phyloP scores from a whole-genome alignment of 2,888 invertebrate species.

The Erebia epiphron region DNA sequence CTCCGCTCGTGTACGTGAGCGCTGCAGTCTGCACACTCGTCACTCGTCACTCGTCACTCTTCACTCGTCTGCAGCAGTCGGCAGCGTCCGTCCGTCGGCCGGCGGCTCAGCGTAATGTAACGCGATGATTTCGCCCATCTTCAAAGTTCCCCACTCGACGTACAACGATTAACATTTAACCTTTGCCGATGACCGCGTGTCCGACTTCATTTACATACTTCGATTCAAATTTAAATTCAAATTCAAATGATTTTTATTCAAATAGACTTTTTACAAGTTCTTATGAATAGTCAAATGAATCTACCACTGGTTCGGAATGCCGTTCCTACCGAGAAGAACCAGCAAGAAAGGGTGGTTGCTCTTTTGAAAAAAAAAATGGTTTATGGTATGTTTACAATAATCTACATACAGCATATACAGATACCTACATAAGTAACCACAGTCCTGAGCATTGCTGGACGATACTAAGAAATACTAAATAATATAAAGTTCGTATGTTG shows the following conservation, averaged over 20 bases:
- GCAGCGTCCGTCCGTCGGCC: not conserved
- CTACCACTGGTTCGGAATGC: too few species aligned
- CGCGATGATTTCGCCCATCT: not conserved
- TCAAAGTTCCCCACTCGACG: not conserved
- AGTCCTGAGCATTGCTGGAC: too few species aligned
- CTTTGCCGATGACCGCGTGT: slow-evolving; percentile 1
- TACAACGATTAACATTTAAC: not conserved
- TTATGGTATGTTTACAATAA: too few species aligned
- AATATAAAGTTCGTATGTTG: not conserved
- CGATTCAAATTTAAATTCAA: too few species aligned
- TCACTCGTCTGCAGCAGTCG: not conserved
- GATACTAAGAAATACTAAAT: not conserved
- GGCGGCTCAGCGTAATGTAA: not conserved
- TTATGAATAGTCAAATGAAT: too few species aligned
- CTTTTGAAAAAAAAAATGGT: too few species aligned
- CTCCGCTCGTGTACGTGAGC: not conserved
- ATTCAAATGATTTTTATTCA: too few species aligned
- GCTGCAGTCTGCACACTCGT: not conserved
- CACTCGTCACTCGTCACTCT: not conserved
- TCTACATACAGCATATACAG: too few species aligned
- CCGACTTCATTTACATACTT: slow-evolving; percentile 5
- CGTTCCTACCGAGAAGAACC: too few species aligned
- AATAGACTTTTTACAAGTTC: too few species aligned
- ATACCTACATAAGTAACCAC: too few species aligned
- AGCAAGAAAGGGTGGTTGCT: too few species aligned